Base-by-base conservation (phyloP, 2,797 vertebrate genomes). In the Salarias fasciatus region DNA sequence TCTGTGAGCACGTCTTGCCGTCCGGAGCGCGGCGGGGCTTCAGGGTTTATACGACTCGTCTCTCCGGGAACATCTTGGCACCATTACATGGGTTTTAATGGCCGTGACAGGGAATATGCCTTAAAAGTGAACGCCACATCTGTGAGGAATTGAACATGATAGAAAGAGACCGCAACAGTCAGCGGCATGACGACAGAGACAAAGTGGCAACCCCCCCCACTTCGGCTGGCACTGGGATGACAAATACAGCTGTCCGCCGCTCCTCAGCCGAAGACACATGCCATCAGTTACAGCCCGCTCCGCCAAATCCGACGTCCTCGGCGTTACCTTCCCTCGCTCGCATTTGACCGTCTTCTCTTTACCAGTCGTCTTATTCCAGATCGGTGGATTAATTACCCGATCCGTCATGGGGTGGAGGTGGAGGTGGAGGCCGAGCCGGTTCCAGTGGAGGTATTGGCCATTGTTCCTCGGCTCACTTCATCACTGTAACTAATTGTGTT, bases 71-170 rank as follows among this genome's bases (percentile, higher is more conserved):
- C 89, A 91, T 91, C 87, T 90, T 91, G 91, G 85, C 72, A 29
- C 76, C 79, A 86, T 89, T 89, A 89, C 81, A 75, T 44, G 74
- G 83, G 31, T 88, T 89, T 91, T 89, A 88, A 91, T 87, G 73
- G 73, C 76, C 76, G 11, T 84, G 89, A 92, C 88, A 88, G 85
- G 53, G 74, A 88, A 90, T 89, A 90, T 87, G 86, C 71, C 83
- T 92, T 91, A 84, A 88, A 90, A 91, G 86, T 82, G 65, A 85
- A 81, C 74, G n/a, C 79, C 80, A 89, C 90, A 89, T 92, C 87
- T 91, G 88, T 78, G 82, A 90, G 79, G 77, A 84, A 91, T 88
- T 88, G 80, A 80, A 89, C 77, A 80, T 83, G 79, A 88, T 82
- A 74, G 70, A 86, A 66, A 62, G 72, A 87, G 77, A 83, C 88